These are phyloP conservation scores for Chrysolina americana DNA, from an alignment of 2,888 invertebrate species.

Conservation along the genomic window DNA sequence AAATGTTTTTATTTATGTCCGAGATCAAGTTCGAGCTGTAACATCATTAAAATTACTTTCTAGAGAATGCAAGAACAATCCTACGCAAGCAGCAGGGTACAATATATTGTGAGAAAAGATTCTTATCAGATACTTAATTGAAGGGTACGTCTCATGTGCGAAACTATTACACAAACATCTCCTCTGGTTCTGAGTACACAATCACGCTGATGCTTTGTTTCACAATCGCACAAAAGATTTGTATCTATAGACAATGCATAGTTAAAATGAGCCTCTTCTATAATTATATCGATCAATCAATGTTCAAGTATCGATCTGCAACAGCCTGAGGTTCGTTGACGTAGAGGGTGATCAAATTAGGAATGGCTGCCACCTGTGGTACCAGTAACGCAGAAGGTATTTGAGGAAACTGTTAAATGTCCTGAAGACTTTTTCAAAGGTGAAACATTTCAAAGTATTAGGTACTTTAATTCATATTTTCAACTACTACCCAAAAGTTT, in stretches of 20 bases:
- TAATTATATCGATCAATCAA: too few species aligned
- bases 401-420: too few species aligned
- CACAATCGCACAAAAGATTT: constrained; percentile 21
- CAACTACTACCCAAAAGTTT: too few species aligned
- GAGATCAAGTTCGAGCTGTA: constrained; percentile 15
- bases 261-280: background rate
- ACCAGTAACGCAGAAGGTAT: too few species aligned
- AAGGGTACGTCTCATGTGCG: constrained; percentile 42
- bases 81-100: constrained; percentile 26
- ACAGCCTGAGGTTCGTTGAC: background rate
- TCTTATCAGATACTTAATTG: constrained; percentile 37
- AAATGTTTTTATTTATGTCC: background rate
- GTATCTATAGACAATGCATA: background rate
- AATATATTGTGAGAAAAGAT: constrained; percentile 43
- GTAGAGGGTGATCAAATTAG: background rate
- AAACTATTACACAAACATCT: constrained; percentile 43
- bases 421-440: too few species aligned
- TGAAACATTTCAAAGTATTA: too few species aligned
- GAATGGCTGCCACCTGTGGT: too few species aligned
- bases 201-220: constrained; percentile 17
- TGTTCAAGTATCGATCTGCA: too few species aligned
- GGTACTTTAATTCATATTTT: too few species aligned
- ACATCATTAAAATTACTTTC: constrained; percentile 25
- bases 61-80: constrained; percentile 31
- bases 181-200: constrained; percentile 34